Conservation (phyloP, 1,140 invertebrate species). For the Eumaeus atala region DNA sequence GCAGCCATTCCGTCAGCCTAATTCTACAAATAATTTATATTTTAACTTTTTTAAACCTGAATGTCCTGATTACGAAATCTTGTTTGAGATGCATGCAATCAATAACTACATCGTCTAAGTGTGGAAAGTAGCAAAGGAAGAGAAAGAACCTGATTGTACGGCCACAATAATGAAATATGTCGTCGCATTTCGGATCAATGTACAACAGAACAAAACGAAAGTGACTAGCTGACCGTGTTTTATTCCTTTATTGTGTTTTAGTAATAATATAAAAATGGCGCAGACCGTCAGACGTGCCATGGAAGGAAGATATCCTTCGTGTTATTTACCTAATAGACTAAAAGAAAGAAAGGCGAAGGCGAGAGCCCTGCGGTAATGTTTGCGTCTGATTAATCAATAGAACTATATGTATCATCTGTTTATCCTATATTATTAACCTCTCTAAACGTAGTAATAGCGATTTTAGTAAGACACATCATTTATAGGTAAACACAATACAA, state of each 20-base stretch:
- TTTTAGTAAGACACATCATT: no score
- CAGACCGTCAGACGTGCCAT: conserved; percentile 57
- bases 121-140: neutral
- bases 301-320: conserved; percentile 81
- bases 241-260: conserved; percentile 35
- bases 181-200: conserved; percentile 50
- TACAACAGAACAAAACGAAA: conserved; percentile 71
- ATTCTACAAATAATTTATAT: neutral
- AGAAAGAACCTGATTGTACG: neutral
- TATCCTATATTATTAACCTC: no score
- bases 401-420: neutral
- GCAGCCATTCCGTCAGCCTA: conserved; percentile 9
- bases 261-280: conserved; percentile 51
- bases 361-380: conserved; percentile 73
- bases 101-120: neutral
- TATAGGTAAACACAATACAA: no score
- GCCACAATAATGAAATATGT: conserved; percentile 53
- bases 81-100: conserved; percentile 2
- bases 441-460: no score
- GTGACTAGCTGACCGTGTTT: conserved; percentile 58
- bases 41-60: neutral
- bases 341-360: conserved; percentile 82
- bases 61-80: conserved; percentile 6
- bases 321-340: conserved; percentile 80
- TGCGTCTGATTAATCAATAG: neutral